Conservation (phyloP, 2,797 vertebrate genomes). For the Emys orbicularis region DNA sequence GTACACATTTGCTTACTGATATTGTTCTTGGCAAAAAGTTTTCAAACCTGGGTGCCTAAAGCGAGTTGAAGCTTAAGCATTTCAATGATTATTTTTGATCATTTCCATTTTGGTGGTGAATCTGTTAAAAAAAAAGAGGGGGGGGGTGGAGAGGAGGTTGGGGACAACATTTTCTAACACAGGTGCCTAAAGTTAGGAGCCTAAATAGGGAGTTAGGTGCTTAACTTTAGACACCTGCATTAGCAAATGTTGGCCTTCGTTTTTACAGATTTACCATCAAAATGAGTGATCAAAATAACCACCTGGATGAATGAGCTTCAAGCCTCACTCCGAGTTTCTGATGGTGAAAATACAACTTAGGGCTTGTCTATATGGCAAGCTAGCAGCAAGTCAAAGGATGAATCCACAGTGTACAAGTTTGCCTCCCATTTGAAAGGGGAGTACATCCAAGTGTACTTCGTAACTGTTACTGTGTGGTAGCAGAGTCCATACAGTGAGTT, state of each 20-base stretch:
- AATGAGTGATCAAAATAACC: constrained; percentile 19
- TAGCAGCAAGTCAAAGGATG: background rate
- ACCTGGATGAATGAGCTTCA: background rate
- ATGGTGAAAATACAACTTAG: background rate
- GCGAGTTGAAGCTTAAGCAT: background rate
- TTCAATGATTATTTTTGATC: background rate
- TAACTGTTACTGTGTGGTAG: background rate
- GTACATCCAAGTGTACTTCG: background rate
- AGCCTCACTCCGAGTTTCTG: background rate
- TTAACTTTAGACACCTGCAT: background rate
- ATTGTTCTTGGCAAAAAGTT: background rate
- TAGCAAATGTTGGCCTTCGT: background rate
- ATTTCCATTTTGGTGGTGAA: background rate
- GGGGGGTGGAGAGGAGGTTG: accelerated
- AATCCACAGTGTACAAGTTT: background rate
- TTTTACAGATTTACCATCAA: background rate
- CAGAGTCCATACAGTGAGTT: background rate
- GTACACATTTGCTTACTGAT: background rate
- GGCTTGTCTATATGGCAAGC: background rate
- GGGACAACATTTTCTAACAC: background rate
- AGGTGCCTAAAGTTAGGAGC: background rate
- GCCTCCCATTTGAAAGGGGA: background rate
- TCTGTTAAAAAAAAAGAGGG: background rate
- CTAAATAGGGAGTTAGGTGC: background rate
- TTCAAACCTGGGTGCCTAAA: background rate